These are phyloP conservation scores for Ostrea denselamellosa DNA, from an alignment of 1,140 invertebrate species.

Conservation along the genomic window DNA sequence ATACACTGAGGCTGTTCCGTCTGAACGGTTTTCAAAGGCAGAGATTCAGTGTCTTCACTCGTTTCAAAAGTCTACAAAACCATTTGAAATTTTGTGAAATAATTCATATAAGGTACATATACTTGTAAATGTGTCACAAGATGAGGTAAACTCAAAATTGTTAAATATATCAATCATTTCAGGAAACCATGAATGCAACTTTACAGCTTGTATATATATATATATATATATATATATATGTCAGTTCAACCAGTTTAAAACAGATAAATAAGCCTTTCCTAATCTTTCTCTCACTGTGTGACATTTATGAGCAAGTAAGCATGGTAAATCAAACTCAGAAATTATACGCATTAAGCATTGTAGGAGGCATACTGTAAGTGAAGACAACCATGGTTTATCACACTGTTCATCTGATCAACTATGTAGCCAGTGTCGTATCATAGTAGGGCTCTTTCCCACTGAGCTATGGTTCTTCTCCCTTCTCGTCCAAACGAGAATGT, in stretches of 20 bases:
- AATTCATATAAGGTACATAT: neutral
- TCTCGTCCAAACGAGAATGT: neutral
- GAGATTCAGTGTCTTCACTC: constrained; percentile 51
- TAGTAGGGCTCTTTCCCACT: neutral
- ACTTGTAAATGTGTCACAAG: neutral
- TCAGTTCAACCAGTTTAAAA: too few species aligned
- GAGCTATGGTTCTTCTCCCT: neutral
- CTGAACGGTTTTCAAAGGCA: constrained; percentile 34
- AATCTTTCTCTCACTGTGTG: too few species aligned
- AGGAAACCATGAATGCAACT: too few species aligned
- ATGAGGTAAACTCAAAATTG: too few species aligned
- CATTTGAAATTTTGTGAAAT: neutral
- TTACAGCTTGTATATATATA: too few species aligned
- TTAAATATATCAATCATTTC: too few species aligned
- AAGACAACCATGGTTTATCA: neutral
- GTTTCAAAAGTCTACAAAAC: constrained; percentile 58
- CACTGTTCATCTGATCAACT: neutral
- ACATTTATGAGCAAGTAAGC: too few species aligned
- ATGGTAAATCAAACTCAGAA: neutral
- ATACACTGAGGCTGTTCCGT: constrained; percentile 17
- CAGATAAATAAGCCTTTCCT: too few species aligned
- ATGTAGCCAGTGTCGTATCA: neutral
- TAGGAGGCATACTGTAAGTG: neutral
- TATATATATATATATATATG: too few species aligned
- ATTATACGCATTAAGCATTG: neutral